Evolutionary conservation across 2,888 invertebrate species (phyloP).

Genomic region (Melinaea marsaeus): DNA sequence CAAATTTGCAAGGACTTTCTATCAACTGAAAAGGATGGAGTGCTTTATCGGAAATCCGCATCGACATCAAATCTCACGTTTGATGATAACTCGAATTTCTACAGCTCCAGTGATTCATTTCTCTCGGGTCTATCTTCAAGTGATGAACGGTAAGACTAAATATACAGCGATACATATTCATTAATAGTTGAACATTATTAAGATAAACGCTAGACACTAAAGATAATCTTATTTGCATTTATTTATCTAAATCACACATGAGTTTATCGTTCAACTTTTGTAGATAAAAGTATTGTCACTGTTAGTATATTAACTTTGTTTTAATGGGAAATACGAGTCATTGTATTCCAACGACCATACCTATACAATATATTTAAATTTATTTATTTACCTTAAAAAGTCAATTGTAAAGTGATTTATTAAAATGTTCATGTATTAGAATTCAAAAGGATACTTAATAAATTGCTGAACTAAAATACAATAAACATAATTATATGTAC

Average conservation of each 20-base stretch:
- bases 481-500: too few species aligned
- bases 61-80: slow-evolving; percentile 57
- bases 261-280: not conserved
- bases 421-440: too few species aligned
- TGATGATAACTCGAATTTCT: slow-evolving; percentile 43
- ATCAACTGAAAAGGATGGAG: slow-evolving; percentile 53
- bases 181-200: not conserved
- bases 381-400: too few species aligned
- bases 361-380: too few species aligned
- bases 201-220: not conserved
- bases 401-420: too few species aligned
- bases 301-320: not conserved
- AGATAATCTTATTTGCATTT: not conserved
- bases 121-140: slow-evolving; percentile 55
- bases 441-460: too few species aligned
- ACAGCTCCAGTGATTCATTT: slow-evolving; percentile 60
- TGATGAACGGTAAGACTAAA: slow-evolving; percentile 53
- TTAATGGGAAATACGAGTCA: too few species aligned
- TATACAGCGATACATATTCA: not conserved
- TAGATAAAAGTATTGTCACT: not conserved
- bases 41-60: slow-evolving; percentile 48
- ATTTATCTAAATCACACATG: not conserved
- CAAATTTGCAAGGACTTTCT: slow-evolving; percentile 57
- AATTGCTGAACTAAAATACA: too few species aligned
- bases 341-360: too few species aligned